A percentile compares a stretch with the other conserved stretches of the same genome.
phyloP scores from a whole-genome alignment of 2,888 invertebrate species.

The Pediacus dermestoides region DNA sequence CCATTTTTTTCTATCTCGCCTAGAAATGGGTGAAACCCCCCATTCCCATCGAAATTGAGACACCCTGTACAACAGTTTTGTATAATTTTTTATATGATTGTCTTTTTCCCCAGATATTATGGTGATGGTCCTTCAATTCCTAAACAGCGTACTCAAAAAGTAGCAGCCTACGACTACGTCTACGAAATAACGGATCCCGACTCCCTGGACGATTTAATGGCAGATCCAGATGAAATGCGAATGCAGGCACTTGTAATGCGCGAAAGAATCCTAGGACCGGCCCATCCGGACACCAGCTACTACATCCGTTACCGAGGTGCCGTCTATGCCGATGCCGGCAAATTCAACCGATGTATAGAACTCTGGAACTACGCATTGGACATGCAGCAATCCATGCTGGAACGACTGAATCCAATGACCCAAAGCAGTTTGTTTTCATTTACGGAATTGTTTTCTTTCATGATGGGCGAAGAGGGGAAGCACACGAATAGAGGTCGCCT shows the following conservation, averaged over 20 bases:
- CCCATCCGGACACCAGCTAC: slow-evolving; percentile 95
- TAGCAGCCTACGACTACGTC: slow-evolving; percentile 86
- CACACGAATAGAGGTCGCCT: slow-evolving; percentile 49
- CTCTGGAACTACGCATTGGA: slow-evolving; percentile 96
- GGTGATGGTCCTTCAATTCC: slow-evolving; percentile 63
- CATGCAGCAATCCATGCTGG: slow-evolving; percentile 91
- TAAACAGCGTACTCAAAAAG: slow-evolving; percentile 66
- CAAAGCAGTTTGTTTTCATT: slow-evolving; percentile 92
- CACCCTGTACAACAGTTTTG: too few relatives aligned
- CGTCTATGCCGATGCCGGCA: slow-evolving; percentile 87
- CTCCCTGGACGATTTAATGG: slow-evolving; percentile 78
- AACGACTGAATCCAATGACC: slow-evolving; percentile 91
- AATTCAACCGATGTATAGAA: slow-evolving; percentile 85
- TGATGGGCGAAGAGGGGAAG: slow-evolving; percentile 83
- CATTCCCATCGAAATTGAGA: too few relatives aligned
- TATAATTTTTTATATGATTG: too few relatives aligned
- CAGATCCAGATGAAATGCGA: slow-evolving; percentile 93
- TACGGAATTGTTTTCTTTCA: slow-evolving; percentile 90
- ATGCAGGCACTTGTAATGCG: slow-evolving; percentile 92
- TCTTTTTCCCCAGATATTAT: slow-evolving; percentile 34
- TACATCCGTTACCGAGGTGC: slow-evolving; percentile 75
- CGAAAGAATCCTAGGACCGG: slow-evolving; percentile 85
- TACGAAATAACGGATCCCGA: slow-evolving; percentile 76
- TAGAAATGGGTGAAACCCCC: too few relatives aligned
- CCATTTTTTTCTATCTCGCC: too few relatives aligned